Conservation (phyloP, 2,113 vertebrate genomes). For the Strigops habroptila region DNA sequence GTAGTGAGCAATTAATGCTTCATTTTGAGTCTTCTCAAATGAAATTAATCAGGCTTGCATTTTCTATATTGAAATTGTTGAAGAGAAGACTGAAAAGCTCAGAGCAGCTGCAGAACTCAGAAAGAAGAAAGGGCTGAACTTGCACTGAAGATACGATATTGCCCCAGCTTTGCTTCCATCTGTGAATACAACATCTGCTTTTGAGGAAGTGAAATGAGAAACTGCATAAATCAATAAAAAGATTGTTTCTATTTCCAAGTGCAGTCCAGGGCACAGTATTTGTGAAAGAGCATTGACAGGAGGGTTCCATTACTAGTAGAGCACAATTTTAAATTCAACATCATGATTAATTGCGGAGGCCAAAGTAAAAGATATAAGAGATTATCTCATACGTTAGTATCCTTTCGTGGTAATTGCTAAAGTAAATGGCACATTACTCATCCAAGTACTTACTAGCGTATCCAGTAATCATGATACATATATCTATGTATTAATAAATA, state of each 20-base stretch:
- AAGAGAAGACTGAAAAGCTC: slow-evolving; percentile 45
- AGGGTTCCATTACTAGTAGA: not conserved
- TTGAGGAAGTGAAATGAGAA: slow-evolving; percentile 51
- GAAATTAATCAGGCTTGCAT: slow-evolving; percentile 56
- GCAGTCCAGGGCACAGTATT: not conserved
- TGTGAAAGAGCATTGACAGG: slow-evolving; percentile 6
- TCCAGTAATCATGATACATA: not conserved
- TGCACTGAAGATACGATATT: not conserved
- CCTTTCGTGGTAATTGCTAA: not conserved
- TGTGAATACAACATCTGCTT: slow-evolving; percentile 60
- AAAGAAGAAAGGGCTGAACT: slow-evolving; percentile 51
- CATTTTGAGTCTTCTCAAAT: slow-evolving; percentile 35
- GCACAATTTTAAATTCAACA: not conserved
- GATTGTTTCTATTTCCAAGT: slow-evolving; percentile 11
- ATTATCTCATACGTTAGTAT: not conserved
- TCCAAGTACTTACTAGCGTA: not conserved
- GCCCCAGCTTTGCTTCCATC: slow-evolving; percentile 43
- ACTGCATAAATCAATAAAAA: slow-evolving; percentile 36
- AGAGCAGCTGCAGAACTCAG: slow-evolving; percentile 46
- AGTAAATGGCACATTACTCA: not conserved
- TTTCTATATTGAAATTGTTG: slow-evolving; percentile 47
- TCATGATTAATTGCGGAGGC: not conserved
- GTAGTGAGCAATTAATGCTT: slow-evolving; percentile 42
- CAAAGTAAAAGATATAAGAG: not conserved
- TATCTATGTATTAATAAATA: not conserved